phyloP scores from a whole-genome alignment of 2,888 invertebrate species.

The Latrodectus elegans region DNA sequence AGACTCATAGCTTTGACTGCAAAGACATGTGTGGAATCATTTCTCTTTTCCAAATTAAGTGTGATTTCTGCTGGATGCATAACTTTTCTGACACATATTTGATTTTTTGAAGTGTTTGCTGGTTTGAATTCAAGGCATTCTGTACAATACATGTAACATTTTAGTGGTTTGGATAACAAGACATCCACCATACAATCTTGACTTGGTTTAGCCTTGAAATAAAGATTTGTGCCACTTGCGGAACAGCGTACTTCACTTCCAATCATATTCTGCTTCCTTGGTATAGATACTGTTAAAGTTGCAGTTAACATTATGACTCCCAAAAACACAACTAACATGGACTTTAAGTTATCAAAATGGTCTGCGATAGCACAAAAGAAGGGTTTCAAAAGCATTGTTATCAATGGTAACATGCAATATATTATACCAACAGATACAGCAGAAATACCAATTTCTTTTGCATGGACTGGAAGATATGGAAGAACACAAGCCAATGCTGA shows the following conservation, averaged over 20 bases:
- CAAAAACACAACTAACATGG: conserved; percentile 47
- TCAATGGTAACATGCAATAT: conserved; percentile 69
- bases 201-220: conserved; percentile 48
- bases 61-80: conserved; percentile 36
- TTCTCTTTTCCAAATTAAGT: conserved; percentile 25
- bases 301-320: conserved; percentile 52
- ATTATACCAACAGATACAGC: conserved; percentile 69
- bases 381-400: conserved; percentile 69
- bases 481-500: conserved; percentile 68
- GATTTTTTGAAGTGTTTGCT: conserved; percentile 7
- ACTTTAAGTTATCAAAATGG: conserved; percentile 57
- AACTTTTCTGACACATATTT: conserved; percentile 31
- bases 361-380: conserved; percentile 70
- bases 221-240: conserved; percentile 41
- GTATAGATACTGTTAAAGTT: conserved; percentile 46
- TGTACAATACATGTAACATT: conserved; percentile 52
- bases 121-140: conserved; percentile 31
- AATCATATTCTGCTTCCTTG: conserved; percentile 54
- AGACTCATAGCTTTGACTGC: conserved; percentile 28
- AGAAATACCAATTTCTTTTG: conserved; percentile 67
- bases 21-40: conserved; percentile 32
- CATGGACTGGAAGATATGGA: conserved; percentile 69
- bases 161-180: conserved; percentile 29
- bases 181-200: conserved; percentile 40
- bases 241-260: conserved; percentile 47